phyloP scores from a whole-genome alignment of 2,888 invertebrate species.

The Spialia ferax region DNA sequence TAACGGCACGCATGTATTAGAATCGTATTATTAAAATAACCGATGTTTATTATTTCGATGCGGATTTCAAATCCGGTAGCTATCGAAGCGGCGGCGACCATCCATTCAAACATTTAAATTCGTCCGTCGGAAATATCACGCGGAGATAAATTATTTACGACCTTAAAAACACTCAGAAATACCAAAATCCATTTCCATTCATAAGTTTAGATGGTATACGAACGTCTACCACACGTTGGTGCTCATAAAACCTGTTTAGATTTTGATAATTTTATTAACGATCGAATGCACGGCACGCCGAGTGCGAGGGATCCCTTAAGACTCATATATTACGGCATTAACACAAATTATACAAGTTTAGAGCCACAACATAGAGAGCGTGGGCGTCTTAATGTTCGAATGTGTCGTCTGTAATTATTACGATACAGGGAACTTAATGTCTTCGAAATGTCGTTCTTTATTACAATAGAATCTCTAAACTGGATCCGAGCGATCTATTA shows the following conservation, averaged over 20 bases:
- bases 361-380: slow-evolving; percentile 82
- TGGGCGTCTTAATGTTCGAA: slow-evolving; percentile 85
- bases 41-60: slow-evolving; percentile 58
- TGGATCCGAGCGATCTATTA: slow-evolving; percentile 69
- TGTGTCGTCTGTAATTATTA: slow-evolving; percentile 85
- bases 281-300: slow-evolving; percentile 78
- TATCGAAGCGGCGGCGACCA: slow-evolving; percentile 64
- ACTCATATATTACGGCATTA: slow-evolving; percentile 85
- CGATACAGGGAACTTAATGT: slow-evolving; percentile 83
- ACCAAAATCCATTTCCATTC: slow-evolving; percentile 85
- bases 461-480: slow-evolving; percentile 79
- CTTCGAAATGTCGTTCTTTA: slow-evolving; percentile 82
- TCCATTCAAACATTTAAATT: slow-evolving; percentile 77
- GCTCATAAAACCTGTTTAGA: slow-evolving; percentile 84
- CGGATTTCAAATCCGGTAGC: slow-evolving; percentile 81
- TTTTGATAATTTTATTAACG: slow-evolving; percentile 87
- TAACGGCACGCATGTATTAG: slow-evolving; percentile 42
- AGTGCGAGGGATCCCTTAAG: slow-evolving; percentile 76
- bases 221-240: slow-evolving; percentile 75
- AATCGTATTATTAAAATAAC: slow-evolving; percentile 57
- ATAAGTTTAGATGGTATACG: slow-evolving; percentile 74
- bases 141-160: slow-evolving; percentile 84
- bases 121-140: slow-evolving; percentile 83
- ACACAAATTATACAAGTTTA: slow-evolving; percentile 86
- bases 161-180: slow-evolving; percentile 84